Evolutionary conservation across 1,140 invertebrate genomes (phyloP).

Genomic region (Triops cancriformis): DNA sequence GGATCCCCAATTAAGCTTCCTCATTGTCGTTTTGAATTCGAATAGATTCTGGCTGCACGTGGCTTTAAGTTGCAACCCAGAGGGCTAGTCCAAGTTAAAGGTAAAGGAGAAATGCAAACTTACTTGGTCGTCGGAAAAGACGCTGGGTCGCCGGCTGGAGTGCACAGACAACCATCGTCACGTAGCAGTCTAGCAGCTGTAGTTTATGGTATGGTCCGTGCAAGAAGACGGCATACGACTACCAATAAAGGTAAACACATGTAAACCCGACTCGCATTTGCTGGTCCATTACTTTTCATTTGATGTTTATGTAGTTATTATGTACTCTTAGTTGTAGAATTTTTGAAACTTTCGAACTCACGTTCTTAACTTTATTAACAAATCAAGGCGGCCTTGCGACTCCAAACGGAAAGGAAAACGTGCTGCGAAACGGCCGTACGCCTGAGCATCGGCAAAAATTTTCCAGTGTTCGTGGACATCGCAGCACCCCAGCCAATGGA

Average conservation of each 20-base stretch:
- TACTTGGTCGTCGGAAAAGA: conserved; percentile 70
- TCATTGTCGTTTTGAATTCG: conserved; percentile 30
- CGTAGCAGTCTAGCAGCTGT: conserved; percentile 67
- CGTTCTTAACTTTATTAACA: neutral
- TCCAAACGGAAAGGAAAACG: neutral
- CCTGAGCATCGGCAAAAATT: neutral
- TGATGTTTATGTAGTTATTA: too few relatives aligned
- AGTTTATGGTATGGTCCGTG: conserved; percentile 75
- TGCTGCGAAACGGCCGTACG: neutral
- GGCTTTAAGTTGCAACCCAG: conserved; percentile 66
- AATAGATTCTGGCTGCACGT: conserved; percentile 56
- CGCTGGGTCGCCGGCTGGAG: conserved; percentile 41
- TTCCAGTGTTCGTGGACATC: neutral
- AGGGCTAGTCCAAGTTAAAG: conserved; percentile 80
- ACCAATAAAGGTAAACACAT: conserved; percentile 31
- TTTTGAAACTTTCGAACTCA: too few relatives aligned
- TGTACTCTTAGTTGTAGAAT: too few relatives aligned
- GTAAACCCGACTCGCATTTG: too few relatives aligned
- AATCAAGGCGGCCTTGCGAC: neutral
- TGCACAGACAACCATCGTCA: conserved; percentile 57
- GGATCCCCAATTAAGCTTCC: neutral
- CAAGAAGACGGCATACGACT: conserved; percentile 44
- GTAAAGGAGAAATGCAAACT: conserved; percentile 91
- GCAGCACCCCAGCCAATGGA: neutral
- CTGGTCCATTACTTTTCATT: too few relatives aligned